These are phyloP conservation scores for Palythoa grandis DNA, from an alignment of 92 coral and sea anemone genomes.

Conservation along the genomic window DNA sequence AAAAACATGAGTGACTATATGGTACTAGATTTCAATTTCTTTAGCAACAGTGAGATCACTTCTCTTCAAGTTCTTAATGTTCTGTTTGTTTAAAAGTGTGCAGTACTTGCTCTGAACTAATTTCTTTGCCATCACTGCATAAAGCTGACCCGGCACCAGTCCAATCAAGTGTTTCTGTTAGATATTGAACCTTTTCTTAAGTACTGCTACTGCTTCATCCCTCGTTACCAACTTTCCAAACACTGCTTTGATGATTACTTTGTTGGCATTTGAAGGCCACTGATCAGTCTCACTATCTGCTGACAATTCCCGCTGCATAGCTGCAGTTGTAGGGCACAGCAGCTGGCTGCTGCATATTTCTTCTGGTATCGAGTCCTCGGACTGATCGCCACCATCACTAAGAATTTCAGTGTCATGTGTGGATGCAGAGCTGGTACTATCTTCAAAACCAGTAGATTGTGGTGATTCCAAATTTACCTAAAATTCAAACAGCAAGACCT, in stretches of 20 bases:
- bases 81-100: constrained; percentile 19
- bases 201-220: constrained; percentile 26
- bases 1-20: background rate
- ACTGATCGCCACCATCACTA: background rate
- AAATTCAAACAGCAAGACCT: constrained; percentile 17
- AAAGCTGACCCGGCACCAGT: constrained; percentile 8
- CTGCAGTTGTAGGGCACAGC: constrained; percentile 4
- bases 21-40: constrained; percentile 29
- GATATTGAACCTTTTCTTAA: background rate
- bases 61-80: constrained; percentile 25
- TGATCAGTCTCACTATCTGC: background rate
- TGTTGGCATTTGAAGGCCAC: constrained; percentile 13
- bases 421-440: constrained; percentile 5
- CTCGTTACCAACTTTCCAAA: constrained; percentile 24
- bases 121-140: constrained; percentile 33
- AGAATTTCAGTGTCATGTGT: constrained; percentile 5
- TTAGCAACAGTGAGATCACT: constrained; percentile 6
- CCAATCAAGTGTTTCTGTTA: constrained; percentile 25
- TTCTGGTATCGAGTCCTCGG: constrained; percentile 4
- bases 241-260: constrained; percentile 24
- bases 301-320: constrained; percentile 9
- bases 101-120: constrained; percentile 14
- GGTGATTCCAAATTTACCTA: constrained; percentile 23
- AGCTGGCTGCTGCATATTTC: background rate
- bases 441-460: background rate